Conservation (phyloP, 2,113 vertebrate genomes). For the Callopanchax toddi region DNA sequence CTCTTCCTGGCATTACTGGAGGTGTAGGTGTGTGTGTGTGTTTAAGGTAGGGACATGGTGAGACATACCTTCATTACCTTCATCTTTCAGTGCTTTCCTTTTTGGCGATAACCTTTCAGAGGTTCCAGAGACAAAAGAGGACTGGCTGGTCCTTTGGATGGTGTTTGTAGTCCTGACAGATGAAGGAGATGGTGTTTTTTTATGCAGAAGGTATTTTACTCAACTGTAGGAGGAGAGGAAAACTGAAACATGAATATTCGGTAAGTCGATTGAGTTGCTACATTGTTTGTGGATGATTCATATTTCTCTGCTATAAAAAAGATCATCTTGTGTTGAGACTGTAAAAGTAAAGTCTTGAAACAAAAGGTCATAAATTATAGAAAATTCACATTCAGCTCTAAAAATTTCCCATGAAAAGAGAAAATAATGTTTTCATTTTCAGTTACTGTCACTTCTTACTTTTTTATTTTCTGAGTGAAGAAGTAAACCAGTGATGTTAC, state of each 20-base stretch:
- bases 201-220: slow-evolving; percentile 65
- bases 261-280: slow-evolving; percentile 54
- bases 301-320: not conserved
- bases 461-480: no score
- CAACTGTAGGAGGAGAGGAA: slow-evolving; percentile 61
- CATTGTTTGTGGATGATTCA: not conserved
- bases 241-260: slow-evolving; percentile 38
- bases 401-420: no score
- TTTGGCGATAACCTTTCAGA: not conserved
- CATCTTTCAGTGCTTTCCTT: slow-evolving; percentile 20
- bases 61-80: slow-evolving; percentile 21
- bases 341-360: no score
- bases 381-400: no score
- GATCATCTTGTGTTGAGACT: no score
- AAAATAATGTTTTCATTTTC: no score
- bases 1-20: slow-evolving; percentile 38
- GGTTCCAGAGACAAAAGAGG: slow-evolving; percentile 8
- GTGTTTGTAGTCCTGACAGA: slow-evolving; percentile 11
- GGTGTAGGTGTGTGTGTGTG: slow-evolving; percentile 16
- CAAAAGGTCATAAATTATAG: no score
- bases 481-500: no score
- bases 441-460: no score
- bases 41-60: slow-evolving; percentile 32
- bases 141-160: slow-evolving; percentile 2
- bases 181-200: slow-evolving; percentile 68